phyloP scores from a whole-genome alignment of 2,888 invertebrate species.

The Globia sparganii region DNA sequence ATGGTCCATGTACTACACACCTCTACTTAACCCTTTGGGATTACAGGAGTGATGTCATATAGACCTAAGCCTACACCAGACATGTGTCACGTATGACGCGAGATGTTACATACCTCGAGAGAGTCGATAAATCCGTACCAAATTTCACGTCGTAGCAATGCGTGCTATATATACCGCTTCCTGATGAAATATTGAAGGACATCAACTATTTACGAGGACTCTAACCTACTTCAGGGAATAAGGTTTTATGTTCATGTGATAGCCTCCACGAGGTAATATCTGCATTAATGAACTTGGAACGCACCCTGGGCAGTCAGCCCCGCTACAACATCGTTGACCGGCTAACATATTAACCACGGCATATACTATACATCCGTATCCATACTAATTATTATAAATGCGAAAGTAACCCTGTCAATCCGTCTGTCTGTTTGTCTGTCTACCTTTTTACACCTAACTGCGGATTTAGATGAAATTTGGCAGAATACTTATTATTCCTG shows the following conservation, averaged over 20 bases:
- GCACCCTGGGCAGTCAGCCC: neutral
- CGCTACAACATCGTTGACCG: neutral
- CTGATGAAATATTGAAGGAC: neutral
- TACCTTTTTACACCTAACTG: neutral
- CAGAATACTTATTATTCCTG: neutral
- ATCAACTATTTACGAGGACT: neutral
- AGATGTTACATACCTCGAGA: neutral
- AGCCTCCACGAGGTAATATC: neutral
- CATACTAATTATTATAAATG: neutral
- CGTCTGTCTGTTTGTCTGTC: neutral
- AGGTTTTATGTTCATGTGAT: neutral
- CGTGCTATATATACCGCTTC: neutral
- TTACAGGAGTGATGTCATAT: neutral
- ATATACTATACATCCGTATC: neutral
- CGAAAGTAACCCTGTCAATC: neutral
- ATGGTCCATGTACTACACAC: too few species aligned
- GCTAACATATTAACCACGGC: neutral
- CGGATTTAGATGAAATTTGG: neutral
- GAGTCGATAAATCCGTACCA: neutral
- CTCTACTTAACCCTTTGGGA: too few species aligned
- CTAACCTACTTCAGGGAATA: neutral
- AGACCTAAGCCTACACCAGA: neutral
- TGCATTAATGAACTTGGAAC: neutral
- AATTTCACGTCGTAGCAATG: neutral
- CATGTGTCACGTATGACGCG: neutral